Conservation (phyloP, 2,797 vertebrate genomes). For the Syngnathus rostellatus region DNA sequence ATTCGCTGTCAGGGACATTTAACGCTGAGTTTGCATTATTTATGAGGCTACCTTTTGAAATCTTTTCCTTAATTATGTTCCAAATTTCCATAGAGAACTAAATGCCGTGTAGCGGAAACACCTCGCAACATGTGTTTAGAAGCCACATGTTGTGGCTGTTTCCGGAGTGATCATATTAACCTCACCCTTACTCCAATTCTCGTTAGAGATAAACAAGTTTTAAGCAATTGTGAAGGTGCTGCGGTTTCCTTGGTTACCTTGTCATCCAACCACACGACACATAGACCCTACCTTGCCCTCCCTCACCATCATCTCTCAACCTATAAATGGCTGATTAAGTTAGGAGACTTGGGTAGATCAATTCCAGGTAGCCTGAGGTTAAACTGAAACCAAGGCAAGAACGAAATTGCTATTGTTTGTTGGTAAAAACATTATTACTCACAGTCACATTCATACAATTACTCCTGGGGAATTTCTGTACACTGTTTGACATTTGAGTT, state of each 20-base stretch:
- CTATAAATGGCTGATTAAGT: constrained; percentile 73
- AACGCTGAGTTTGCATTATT: constrained; percentile 73
- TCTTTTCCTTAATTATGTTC: constrained; percentile 66
- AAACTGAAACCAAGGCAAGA: constrained; percentile 63
- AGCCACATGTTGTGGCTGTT: constrained; percentile 6
- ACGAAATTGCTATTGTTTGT: constrained; percentile 67
- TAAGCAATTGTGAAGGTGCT: constrained; percentile 58
- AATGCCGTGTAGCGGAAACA: constrained; percentile 19
- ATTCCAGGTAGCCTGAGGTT: constrained; percentile 69
- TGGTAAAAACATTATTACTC: constrained; percentile 56
- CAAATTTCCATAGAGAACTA: constrained; percentile 59
- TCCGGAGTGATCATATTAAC: constrained; percentile 67
- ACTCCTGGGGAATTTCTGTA: constrained; percentile 17
- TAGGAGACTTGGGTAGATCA: constrained; percentile 63
- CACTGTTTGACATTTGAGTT: constrained; percentile 23
- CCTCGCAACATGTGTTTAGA: not conserved
- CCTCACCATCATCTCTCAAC: constrained; percentile 51
- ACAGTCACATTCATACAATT: constrained; percentile 49
- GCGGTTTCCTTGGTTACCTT: constrained; percentile 69
- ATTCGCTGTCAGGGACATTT: constrained; percentile 67
- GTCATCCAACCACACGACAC: constrained; percentile 56
- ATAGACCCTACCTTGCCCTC: constrained; percentile 40
- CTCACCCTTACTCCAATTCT: constrained; percentile 47
- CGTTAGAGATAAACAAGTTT: constrained; percentile 63
- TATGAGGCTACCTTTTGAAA: constrained; percentile 70